Evolutionary conservation across 2,888 invertebrate genomes (phyloP), one percentile per base, ranked within the genome.

Genomic region (Blastobasis adustella): DNA sequence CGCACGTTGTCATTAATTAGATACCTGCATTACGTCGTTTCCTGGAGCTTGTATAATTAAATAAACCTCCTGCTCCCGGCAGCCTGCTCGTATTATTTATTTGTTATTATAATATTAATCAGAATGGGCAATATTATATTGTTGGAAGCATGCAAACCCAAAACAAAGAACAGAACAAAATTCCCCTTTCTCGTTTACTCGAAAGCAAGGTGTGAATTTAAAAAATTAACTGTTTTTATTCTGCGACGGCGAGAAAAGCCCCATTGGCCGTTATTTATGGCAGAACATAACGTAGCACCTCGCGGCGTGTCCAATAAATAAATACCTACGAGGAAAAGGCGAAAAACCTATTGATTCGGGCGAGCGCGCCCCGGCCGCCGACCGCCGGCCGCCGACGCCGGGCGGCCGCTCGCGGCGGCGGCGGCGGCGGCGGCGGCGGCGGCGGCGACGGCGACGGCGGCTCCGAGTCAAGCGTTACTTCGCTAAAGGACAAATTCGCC

Each of bases 251-350:
- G 48, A 44, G 45, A 49, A 45, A 49, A 3, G 37, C 48, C 23
- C 54, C 51, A 57, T 57, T 57, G 53, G 10, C 38, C 5, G 52
- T 54, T 51, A 57, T 57, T 57, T 54, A 57, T 54, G 39, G 51
- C 47, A 9, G 40, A 10, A n/a, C 40, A 46, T 49, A 51, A 47
- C 51, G 23, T 47, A 44, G 46, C 49, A 38, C 45, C 47, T 46
- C 47, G 47, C 50, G 38, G 37, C 45, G 40, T 37, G 37, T n/a
- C 36, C 54, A 47, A 54, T 51, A 52, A 51, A 52, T 49, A 42
- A 51, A 42, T 9, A 42, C 42, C 23, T 23, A 40, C 37, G 8
- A 6, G 45, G 40, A 53, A 51, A 51, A 41, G 47, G 42, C 47
- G 47, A 41, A 54, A 51, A 51, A 42, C 47, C 49, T 49, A 54